Evolutionary conservation across 2,797 vertebrate species (phyloP), one percentile per base, ranked within the genome.

Genomic region (Anguilla marmorata): DNA sequence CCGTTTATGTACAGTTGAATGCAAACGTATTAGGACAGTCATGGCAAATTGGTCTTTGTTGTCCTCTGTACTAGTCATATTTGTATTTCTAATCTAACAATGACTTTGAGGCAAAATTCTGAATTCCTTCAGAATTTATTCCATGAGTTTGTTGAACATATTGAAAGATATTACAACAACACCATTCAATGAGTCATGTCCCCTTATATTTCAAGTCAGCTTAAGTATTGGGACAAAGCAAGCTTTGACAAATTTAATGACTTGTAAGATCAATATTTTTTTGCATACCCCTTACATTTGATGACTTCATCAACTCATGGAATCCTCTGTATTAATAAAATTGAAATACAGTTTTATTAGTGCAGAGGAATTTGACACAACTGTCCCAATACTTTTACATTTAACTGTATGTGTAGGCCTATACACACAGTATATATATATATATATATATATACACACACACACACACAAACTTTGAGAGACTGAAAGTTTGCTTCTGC

Each of bases 361-460:
- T 52, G 11, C 50, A 52, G 50, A 52, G 50, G 50, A 52, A 52
- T 52, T 52, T 52, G 50, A 52, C 8, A 52, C 50, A 52, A 12
- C 50, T 52, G 50, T 52, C 50, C 50, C 50, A 52, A 52, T 52
- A 52, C 11, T 8, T 52, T 12, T 52, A 12, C 50, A 52, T 52
- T 52, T 52, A 52, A 8, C 50, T 52, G 41, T n/a, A 69, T 69
- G 7, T 69, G 24, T 69, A 27, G n/a, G 63, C 63, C 63, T 63
- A n/a, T 21, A 63, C 60, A 11, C 52, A 54, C 52, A 54, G 12
- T 50, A 50, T 27, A 50, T 27, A 37, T 8, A 56, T 37, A 82
- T 45, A 27, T 30, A 63, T 45, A 27, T 30, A 63, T 50, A 90
- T 76, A 88, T 76, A 87, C 72, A 86, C 69, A 74, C 83, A 87